These are phyloP conservation scores for Caenorhabditis macrosperma DNA, from an alignment of 2,888 invertebrate genomes.

Conservation along the genomic window DNA sequence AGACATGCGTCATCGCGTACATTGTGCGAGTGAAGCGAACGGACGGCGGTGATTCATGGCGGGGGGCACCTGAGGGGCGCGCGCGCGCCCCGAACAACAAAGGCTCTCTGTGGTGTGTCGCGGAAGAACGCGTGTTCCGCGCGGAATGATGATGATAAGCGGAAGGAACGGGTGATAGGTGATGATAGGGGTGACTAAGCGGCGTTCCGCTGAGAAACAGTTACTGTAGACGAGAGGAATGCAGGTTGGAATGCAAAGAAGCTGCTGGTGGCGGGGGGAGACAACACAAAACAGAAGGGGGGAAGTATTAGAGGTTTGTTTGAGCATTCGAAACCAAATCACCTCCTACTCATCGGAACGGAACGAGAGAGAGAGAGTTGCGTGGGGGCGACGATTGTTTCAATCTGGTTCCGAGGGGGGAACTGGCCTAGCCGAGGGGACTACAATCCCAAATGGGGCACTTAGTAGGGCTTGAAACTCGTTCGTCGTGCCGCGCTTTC, in stretches of 20 bases:
- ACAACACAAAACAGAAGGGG: slow-evolving; percentile 16
- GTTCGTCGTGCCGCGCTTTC: neutral
- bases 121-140: neutral
- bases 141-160: neutral
- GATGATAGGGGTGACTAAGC: neutral
- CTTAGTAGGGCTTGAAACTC: too few species aligned
- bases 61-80: too few species aligned
- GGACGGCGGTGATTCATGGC: neutral
- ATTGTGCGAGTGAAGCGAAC: too few species aligned
- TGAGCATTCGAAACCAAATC: neutral
- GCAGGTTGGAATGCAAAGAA: slow-evolving; percentile 26
- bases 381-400: too few species aligned
- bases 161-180: neutral
- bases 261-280: neutral
- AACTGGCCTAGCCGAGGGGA: too few species aligned
- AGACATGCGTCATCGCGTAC: neutral
- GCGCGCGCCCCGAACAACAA: neutral
- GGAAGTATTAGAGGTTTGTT: slow-evolving; percentile 9
- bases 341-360: slow-evolving; percentile 22
- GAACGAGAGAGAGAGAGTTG: neutral
- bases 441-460: too few species aligned
- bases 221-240: slow-evolving; percentile 8
- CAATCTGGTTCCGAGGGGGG: too few species aligned
- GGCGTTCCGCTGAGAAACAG: too few species aligned
- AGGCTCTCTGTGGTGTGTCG: neutral